Conservation (phyloP, 2,113 vertebrate genomes). For the Picathartes gymnocephalus region DNA sequence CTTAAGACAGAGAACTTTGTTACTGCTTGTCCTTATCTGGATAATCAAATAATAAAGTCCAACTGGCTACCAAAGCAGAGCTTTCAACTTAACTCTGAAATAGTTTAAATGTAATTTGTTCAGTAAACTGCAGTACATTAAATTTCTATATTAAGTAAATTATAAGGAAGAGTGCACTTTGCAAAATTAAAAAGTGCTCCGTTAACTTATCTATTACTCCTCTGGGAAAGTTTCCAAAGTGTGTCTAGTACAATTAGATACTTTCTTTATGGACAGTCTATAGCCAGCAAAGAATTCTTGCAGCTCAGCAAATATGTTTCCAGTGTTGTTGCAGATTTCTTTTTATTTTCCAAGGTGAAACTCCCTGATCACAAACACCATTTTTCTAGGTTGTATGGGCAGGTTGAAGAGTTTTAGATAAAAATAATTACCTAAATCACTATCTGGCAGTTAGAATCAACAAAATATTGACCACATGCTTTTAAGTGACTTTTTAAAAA, state of each 20-base stretch:
- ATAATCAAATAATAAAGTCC: constrained; percentile 79
- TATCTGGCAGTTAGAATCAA: constrained; percentile 15
- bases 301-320: constrained; percentile 54
- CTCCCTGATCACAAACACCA: neutral
- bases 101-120: constrained; percentile 79
- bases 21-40: constrained; percentile 70
- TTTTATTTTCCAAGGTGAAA: constrained; percentile 52
- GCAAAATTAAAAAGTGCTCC: constrained; percentile 79
- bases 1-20: constrained; percentile 68
- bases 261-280: constrained; percentile 61
- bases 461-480: constrained; percentile 39
- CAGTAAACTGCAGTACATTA: constrained; percentile 79
- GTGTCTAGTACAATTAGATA: constrained; percentile 68
- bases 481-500: neutral
- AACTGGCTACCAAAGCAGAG: constrained; percentile 68
- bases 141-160: constrained; percentile 81
- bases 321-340: neutral
- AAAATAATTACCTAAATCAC: constrained; percentile 29
- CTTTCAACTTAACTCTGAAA: constrained; percentile 74
- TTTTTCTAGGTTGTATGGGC: neutral
- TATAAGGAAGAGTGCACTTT: constrained; percentile 80
- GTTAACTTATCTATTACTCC: constrained; percentile 78
- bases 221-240: constrained; percentile 75
- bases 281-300: constrained; percentile 37
- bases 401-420: constrained; percentile 35